These are phyloP conservation scores for Triplophysa rosa DNA, from an alignment of 2,113 vertebrate genomes.

Conservation along the genomic window DNA sequence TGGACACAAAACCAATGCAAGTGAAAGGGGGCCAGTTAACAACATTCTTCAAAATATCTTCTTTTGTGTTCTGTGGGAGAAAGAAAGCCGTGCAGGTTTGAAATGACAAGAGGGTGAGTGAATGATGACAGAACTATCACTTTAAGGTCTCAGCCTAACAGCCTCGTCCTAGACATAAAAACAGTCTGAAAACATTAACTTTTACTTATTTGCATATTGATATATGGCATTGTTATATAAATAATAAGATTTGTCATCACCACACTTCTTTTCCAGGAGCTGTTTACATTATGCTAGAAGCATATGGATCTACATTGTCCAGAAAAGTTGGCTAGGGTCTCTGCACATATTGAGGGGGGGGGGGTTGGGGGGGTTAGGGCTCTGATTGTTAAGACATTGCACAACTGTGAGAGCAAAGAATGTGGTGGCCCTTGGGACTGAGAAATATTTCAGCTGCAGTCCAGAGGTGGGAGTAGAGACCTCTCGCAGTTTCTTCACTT, in stretches of 20 bases:
- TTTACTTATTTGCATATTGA: background rate
- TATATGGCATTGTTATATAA: background rate
- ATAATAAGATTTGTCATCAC: constrained; percentile 38
- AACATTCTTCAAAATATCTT: too few species aligned
- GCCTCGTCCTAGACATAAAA: too few species aligned
- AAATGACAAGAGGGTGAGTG: too few species aligned
- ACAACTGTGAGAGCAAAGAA: constrained; percentile 71
- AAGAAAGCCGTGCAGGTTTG: too few species aligned
- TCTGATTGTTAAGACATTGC: constrained; percentile 72
- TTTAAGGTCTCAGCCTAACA: background rate
- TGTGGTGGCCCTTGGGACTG: constrained; percentile 67
- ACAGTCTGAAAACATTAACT: background rate
- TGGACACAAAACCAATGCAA: too few species aligned
- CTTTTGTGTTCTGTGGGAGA: too few species aligned
- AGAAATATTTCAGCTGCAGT: constrained; percentile 69
- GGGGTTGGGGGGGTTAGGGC: constrained; percentile 52
- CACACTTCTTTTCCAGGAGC: constrained; percentile 45
- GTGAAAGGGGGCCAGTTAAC: too few species aligned
- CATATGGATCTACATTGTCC: constrained; percentile 61
- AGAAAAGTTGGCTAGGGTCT: constrained; percentile 65
- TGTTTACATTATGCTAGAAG: constrained; percentile 56
- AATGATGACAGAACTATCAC: too few species aligned
- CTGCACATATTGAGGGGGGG: constrained; percentile 53
- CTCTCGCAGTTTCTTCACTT: constrained; percentile 41
- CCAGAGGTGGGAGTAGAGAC: constrained; percentile 53